Conservation (phyloP, 2,888 invertebrate species). For the Caenorhabditis parvicauda region DNA sequence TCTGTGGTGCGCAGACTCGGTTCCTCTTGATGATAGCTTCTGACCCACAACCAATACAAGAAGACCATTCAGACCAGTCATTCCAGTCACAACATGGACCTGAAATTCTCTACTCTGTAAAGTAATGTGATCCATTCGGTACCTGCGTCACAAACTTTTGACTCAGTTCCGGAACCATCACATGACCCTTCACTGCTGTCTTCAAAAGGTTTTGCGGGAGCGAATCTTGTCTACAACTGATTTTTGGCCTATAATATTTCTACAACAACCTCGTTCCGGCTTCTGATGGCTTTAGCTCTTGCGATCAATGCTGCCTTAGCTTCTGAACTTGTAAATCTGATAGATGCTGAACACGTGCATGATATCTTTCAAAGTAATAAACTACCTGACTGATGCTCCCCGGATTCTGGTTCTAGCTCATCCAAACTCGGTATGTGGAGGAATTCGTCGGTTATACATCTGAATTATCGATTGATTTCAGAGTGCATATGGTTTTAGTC, state of each 20-base stretch:
- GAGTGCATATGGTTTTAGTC: background rate
- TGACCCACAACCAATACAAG: conserved; percentile 37
- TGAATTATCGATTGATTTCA: background rate
- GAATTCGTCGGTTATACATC: conserved; percentile 46
- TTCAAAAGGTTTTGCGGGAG: conserved; percentile 14
- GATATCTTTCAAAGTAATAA: background rate
- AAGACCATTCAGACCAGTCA: conserved; percentile 44
- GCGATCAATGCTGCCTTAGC: conserved; percentile 29
- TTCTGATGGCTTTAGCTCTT: conserved; percentile 18
- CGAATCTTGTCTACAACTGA: conserved; percentile 15
- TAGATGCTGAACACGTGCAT: background rate
- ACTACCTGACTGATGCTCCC: conserved; percentile 16
- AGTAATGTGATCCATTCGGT: background rate
- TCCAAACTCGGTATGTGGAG: conserved; percentile 40
- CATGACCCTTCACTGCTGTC: conserved; percentile 31
- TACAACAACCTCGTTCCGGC: background rate
- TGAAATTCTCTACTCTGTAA: conserved; percentile 1
- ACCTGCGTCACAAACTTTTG: conserved; percentile 47
- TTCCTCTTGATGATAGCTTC: conserved; percentile 28
- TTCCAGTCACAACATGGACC: conserved; percentile 44
- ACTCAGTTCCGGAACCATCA: conserved; percentile 39
- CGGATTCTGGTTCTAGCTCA: conserved; percentile 34
- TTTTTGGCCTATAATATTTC: background rate
- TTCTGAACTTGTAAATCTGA: conserved; percentile 11
- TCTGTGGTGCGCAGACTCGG: conserved; percentile 23